Evolutionary conservation across 2,888 invertebrate genomes (phyloP).

Genomic region (Sclerodermus sp.): DNA sequence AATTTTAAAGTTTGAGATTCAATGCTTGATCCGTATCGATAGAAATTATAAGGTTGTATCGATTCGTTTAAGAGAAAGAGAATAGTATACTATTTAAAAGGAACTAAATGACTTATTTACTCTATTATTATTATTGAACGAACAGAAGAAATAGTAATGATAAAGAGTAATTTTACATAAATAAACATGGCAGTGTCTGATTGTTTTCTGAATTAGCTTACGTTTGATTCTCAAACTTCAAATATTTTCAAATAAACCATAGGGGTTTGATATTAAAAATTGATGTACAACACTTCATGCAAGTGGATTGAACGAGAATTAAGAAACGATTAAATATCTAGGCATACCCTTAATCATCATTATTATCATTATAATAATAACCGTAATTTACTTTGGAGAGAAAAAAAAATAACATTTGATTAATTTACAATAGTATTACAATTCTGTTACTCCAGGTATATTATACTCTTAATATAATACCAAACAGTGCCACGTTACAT

Average conservation of each 20-base stretch:
- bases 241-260: slow-evolving; percentile 6
- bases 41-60: not conserved
- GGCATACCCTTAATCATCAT: no score
- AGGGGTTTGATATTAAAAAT: no score
- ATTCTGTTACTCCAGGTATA: slow-evolving; percentile 35
- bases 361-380: no score
- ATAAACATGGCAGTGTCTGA: slow-evolving; percentile 21
- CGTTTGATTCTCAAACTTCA: slow-evolving; percentile 35
- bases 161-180: slow-evolving; percentile 3
- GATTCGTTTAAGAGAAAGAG: not conserved
- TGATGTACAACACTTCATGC: no score
- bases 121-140: not conserved
- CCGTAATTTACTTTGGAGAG: no score
- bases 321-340: no score
- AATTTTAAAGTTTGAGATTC: slow-evolving; percentile 31
- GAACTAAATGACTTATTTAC: no score
- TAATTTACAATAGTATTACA: no score
- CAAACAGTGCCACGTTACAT: no score
- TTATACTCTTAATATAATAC: slow-evolving; percentile 5
- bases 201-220: slow-evolving; percentile 1
- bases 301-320: no score
- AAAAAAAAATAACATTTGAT: no score
- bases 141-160: not conserved
- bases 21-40: slow-evolving; percentile 9
- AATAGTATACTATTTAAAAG: not conserved